These are phyloP conservation scores for Anolis carolinensis DNA, from an alignment of 2,113 vertebrate genomes.

Conservation along the genomic window DNA sequence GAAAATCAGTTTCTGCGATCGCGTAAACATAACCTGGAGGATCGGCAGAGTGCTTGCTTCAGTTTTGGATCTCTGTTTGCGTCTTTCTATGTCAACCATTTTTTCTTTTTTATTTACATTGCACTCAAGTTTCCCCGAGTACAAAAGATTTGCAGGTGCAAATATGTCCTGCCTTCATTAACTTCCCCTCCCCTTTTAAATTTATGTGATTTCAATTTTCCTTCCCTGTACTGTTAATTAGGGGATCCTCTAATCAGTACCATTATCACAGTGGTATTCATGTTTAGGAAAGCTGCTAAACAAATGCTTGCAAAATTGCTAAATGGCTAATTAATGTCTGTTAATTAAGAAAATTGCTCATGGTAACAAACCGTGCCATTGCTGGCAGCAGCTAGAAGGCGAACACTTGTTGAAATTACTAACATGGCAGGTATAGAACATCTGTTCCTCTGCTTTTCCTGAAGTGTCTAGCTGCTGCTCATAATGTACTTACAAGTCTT, in stretches of 20 bases:
- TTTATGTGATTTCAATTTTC: constrained; percentile 88
- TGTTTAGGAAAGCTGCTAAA: constrained; percentile 94
- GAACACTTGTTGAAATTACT: constrained; percentile 86
- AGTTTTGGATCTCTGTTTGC: constrained; percentile 57
- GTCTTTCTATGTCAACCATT: constrained; percentile 28
- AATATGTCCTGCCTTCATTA: constrained; percentile 85
- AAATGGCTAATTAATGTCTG: constrained; percentile 96
- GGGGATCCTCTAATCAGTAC: constrained; percentile 89
- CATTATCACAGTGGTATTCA: constrained; percentile 90
- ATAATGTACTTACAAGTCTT: constrained; percentile 66
- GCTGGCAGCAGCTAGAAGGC: constrained; percentile 86
- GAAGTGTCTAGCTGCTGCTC: constrained; percentile 71
- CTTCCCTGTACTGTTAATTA: constrained; percentile 91
- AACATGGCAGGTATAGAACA: constrained; percentile 85
- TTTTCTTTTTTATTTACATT: constrained; percentile 80
- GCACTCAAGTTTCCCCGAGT: constrained; percentile 77
- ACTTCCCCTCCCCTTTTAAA: constrained; percentile 85
- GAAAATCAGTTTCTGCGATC: neutral
- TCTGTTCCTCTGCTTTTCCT: constrained; percentile 73
- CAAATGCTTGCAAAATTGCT: constrained; percentile 93
- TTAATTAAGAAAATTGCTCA: constrained; percentile 95
- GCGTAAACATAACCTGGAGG: constrained; percentile 30
- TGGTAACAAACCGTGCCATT: constrained; percentile 90
- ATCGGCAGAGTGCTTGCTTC: constrained; percentile 45
- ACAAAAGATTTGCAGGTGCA: constrained; percentile 89